Conservation (phyloP, 2,797 vertebrate genomes). For the Mionectes olivaceus region DNA sequence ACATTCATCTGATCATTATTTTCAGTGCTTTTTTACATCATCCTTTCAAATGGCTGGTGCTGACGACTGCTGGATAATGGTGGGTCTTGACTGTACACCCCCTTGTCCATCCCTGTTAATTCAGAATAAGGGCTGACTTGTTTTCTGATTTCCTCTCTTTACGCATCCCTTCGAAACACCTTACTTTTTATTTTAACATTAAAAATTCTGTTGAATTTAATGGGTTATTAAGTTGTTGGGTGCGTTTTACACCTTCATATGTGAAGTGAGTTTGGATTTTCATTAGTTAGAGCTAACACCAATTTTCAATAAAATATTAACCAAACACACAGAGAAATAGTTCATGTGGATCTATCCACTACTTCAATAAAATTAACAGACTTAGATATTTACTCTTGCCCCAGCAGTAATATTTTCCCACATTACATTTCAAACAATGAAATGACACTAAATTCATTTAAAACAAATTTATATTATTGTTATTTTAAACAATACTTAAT, state of each 20-base stretch:
- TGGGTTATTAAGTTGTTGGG: constrained; percentile 80
- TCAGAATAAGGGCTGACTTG: not conserved
- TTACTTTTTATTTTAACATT: not conserved
- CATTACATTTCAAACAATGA: constrained; percentile 81
- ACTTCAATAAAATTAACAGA: constrained; percentile 82
- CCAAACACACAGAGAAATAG: constrained; percentile 80
- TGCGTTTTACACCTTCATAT: constrained; percentile 66
- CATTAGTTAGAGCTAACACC: constrained; percentile 78
- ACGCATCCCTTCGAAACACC: not conserved
- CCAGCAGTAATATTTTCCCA: constrained; percentile 74
- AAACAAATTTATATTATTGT: constrained; percentile 82
- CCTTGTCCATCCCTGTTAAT: not conserved
- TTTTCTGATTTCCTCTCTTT: not conserved
- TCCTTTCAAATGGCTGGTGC: not conserved
- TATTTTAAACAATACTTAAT: constrained; percentile 84
- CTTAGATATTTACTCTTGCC: constrained; percentile 80
- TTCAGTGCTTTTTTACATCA: not conserved
- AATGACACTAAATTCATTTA: constrained; percentile 85
- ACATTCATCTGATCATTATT: not conserved
- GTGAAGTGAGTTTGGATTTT: constrained; percentile 69
- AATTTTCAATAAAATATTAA: constrained; percentile 83
- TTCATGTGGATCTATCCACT: constrained; percentile 78
- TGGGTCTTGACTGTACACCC: not conserved
- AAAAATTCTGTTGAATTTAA: constrained; percentile 35
- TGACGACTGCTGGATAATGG: not conserved